Percentiles rank a stretch among this genome's conserved stretches.
Conservation (phyloP, 2,888 invertebrate genomes). For the Eucera pruinosa region DNA sequence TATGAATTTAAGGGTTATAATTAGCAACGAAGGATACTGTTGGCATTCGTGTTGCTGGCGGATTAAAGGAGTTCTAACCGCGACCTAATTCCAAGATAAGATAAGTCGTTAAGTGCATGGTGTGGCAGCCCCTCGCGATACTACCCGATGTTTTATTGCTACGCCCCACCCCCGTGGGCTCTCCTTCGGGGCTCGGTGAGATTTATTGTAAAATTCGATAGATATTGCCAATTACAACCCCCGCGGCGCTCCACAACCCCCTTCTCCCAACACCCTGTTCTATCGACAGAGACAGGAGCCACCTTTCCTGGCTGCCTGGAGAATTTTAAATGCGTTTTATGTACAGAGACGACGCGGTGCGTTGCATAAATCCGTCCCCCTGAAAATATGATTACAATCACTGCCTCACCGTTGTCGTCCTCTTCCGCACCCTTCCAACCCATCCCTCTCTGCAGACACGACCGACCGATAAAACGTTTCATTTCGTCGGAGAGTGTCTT, state of each 20-base stretch:
- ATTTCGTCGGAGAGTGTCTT: slow-evolving; percentile 57
- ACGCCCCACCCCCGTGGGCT: slow-evolving; percentile 62
- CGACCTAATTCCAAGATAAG: slow-evolving; percentile 82
- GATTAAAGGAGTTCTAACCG: slow-evolving; percentile 70
- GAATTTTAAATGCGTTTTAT: slow-evolving; percentile 76
- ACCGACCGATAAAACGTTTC: slow-evolving; percentile 67
- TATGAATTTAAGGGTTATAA: slow-evolving; percentile 31
- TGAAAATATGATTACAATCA: slow-evolving; percentile 78
- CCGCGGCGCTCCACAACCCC: slow-evolving; percentile 65
- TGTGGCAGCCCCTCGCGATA: slow-evolving; percentile 76
- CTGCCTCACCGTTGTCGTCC: slow-evolving; percentile 21
- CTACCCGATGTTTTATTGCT: slow-evolving; percentile 79
- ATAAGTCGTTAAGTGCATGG: slow-evolving; percentile 82
- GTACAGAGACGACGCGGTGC: slow-evolving; percentile 72
- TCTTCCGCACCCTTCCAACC: neutral
- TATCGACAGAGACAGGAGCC: slow-evolving; percentile 61
- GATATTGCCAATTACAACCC: slow-evolving; percentile 81
- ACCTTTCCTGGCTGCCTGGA: slow-evolving; percentile 64
- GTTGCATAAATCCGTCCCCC: slow-evolving; percentile 74
- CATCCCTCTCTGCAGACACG: slow-evolving; percentile 45
- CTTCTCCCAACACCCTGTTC: slow-evolving; percentile 18
- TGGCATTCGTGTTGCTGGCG: slow-evolving; percentile 44
- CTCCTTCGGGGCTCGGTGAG: slow-evolving; percentile 72
- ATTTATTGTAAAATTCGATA: slow-evolving; percentile 83
- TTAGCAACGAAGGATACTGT: slow-evolving; percentile 34